Evolutionary conservation across 2,888 invertebrate species (phyloP), one percentile per base, ranked within the genome.

Genomic region (Brachyptera putata): DNA sequence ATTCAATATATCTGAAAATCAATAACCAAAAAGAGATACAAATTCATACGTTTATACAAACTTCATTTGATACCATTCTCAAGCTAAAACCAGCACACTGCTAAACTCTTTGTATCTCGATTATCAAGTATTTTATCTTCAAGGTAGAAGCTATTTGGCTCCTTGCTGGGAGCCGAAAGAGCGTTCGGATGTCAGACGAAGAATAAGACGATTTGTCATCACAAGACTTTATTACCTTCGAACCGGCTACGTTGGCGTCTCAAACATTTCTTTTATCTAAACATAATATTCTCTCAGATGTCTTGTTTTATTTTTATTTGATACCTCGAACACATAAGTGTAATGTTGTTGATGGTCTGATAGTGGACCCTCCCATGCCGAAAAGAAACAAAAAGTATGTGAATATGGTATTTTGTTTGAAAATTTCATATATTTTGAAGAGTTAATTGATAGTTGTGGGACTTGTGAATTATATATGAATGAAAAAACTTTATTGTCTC

Each of bases 141-240:
- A 16, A n/a, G 39, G 39, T 37, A n/a, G n/a, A 16, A 37, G 39
- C 16, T 37, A 16, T 37, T 37, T 37, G 39, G 39, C 39, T n/a
- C 39, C 39, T n/a, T 16, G 39, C 39, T 37, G 39, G 39, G 39
- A n/a, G 3, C 14, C 39, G 39, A 7, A 11, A 16, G 14, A n/a
- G 3, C 11, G 14, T 21, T 18, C 18, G 7, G 34, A 18, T 53
- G 53, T 53, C 53, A 53, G 34, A 36, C 18, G 16, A 18, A 34
- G 18, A 34, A n/a, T 13, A n/a, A 3, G 53, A 34, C 53, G 34
- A 50, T 50, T 50, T 50, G 50, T 53, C 36, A 53, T 53, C 53
- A 14, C n/a, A 53, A 53, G 43, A 36, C 53, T 53, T 53, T 53
- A 53, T 50, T 50, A 50, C 50, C 18, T 2, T 16, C 16, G 16